Base-by-base conservation (phyloP, 2,888 invertebrate species). In the Drosophila leonis region DNA sequence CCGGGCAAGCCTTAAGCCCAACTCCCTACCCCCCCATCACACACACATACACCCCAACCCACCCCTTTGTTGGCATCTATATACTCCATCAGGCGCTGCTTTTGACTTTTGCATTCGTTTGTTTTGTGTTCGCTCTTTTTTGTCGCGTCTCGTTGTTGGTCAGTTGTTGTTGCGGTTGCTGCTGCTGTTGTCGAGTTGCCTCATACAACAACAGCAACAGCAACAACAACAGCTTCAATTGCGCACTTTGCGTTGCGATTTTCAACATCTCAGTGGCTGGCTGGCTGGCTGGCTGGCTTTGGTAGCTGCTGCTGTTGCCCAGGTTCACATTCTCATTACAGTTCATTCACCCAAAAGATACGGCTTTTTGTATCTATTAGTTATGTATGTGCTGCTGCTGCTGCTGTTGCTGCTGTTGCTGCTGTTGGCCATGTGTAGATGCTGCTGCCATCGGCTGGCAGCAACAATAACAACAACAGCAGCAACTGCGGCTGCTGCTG, bases 291-390 rank as follows among this genome's bases (percentile, higher is more conserved):
- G 41, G 68, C 55, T 69, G 46, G 42, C 44, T 39, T 41, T 13
- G 44, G 15, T 46, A 8, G 48, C 48, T 48, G 48, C 48, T 49
- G 48, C 18, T 49, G 48, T 49, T 49, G 82, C 78, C 80, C 90
- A 88, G 89, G 90, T 86, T 90, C 90, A 89, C 86, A 90, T 90
- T 90, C 90, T 90, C 90, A 90, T 90, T 90, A 90, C 84, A 88
- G 90, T 86, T 90, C 89, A 83, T 90, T 90, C 90, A 90, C 84
- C 90, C 75, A 89, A 82, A 86, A 83, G 82, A 86, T 84, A 90
- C 82, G 79, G 80, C 84, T 90, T 86, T 86, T 88, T 86, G 90
- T 86, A 86, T 86, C 90, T 86, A 88, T 90, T 83, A 90, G 88
- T 86, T 90, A 88, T 86, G 88, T 88, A 90, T 88, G 86, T 88